Conservation (phyloP, 2,888 invertebrate species). For the Willowsia nigromaculata region DNA sequence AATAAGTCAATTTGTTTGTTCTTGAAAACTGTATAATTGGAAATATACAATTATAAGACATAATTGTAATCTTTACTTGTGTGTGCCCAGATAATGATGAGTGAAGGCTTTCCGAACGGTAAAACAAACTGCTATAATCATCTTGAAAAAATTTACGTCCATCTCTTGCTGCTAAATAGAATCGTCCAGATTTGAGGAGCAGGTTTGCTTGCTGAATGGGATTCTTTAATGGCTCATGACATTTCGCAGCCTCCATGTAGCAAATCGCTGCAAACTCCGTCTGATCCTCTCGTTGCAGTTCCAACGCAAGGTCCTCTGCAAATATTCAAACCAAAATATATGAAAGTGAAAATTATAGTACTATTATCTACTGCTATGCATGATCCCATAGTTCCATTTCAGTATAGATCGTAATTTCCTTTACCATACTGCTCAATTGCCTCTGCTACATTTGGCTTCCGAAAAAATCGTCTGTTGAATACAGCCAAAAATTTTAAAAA, state of each 20-base stretch:
- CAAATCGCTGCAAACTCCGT: slow-evolving; percentile 77
- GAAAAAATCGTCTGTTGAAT: slow-evolving; percentile 75
- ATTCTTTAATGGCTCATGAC: slow-evolving; percentile 77
- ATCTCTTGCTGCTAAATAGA: slow-evolving; percentile 55
- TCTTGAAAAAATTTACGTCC: slow-evolving; percentile 41
- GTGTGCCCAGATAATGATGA: slow-evolving; percentile 68
- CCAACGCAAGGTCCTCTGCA: slow-evolving; percentile 74
- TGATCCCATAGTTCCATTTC: background rate
- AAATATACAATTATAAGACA: background rate
- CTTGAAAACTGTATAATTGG: too few relatives aligned
- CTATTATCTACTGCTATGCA: background rate
- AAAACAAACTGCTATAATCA: slow-evolving; percentile 45
- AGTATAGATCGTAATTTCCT: background rate
- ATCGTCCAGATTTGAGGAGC: slow-evolving; percentile 72
- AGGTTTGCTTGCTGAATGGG: slow-evolving; percentile 75
- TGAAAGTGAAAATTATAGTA: background rate
- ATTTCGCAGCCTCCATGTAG: slow-evolving; percentile 76
- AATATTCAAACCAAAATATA: slow-evolving; percentile 26
- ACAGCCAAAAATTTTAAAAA: slow-evolving; percentile 37
- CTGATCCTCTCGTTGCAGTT: slow-evolving; percentile 77
- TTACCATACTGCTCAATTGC: slow-evolving; percentile 78
- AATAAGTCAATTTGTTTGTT: background rate
- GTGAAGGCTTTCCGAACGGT: slow-evolving; percentile 42
- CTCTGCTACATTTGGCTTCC: slow-evolving; percentile 78
- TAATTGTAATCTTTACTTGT: slow-evolving; percentile 60